phyloP scores from a whole-genome alignment of 2,113 vertebrate genomes.

The Lophura nycthemera region DNA sequence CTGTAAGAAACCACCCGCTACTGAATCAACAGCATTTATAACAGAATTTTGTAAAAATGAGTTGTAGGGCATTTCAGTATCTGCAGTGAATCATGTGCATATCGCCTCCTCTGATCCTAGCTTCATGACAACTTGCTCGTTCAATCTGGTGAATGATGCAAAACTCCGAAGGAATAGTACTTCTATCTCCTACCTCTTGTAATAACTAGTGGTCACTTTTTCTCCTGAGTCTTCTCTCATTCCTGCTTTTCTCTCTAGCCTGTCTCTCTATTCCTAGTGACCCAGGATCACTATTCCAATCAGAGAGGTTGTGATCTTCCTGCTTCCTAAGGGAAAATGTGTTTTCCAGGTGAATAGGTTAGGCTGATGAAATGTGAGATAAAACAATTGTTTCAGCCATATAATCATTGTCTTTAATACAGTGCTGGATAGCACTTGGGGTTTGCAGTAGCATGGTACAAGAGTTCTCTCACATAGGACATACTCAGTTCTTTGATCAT shows the following conservation, averaged over 20 bases:
- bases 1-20: not conserved
- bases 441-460: not conserved
- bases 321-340: not conserved
- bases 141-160: not conserved
- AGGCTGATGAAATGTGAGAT: not conserved
- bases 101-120: not conserved
- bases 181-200: not conserved
- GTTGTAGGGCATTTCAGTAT: not conserved
- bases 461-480: not conserved
- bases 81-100: not conserved
- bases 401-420: not conserved
- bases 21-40: not conserved
- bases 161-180: not conserved
- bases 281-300: not conserved
- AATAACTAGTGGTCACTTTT: not conserved
- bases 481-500: not conserved
- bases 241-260: not conserved
- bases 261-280: not conserved
- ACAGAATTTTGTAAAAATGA: not conserved
- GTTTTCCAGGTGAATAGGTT: not conserved
- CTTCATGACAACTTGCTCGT: not conserved
- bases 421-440: accelerated
- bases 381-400: not conserved
- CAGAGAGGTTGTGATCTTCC: not conserved
- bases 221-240: not conserved